Base-by-base conservation (phyloP, 2,113 vertebrate species). In the Ceyx margarethae region DNA sequence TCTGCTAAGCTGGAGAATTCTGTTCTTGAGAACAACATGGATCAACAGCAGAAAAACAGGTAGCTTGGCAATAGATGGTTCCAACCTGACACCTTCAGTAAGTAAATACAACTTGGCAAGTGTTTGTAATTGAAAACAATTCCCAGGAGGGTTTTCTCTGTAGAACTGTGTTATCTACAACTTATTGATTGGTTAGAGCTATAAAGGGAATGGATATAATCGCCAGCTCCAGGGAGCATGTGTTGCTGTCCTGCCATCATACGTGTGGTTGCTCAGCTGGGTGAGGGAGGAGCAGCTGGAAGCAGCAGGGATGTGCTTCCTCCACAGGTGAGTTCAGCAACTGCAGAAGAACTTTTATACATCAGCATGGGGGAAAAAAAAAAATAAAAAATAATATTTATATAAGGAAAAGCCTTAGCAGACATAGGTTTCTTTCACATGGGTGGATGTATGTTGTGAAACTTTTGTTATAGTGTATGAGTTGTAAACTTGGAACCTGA, bases 401-500 rank as follows among this genome's bases (percentile, higher is more conserved):
- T 37, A 37, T 37, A 37, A 35, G 3, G 11, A 20, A 31, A 53
- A 54, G 17, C 35, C 62, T 51, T 48, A 10, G 53, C 48, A 62
- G 35, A 61, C 83, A 81, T 35, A 92, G 35, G 71, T 69, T 85
- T 74, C 61, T 87, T 90, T 95, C 86, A 81, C 61, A 90, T 5
- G 61, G 42, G 29, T 87, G 65, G 29, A 74, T 57, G 69, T 87
- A 54, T 68, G 46, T 48, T 87, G 79, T 74, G 80, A 95, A 95
- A 90, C 86, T 90, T 91, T 90, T 91, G 86, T 89, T 91, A 56
- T 21, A 69, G 31, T 37, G 7, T 56, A 35, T 21, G 74, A 65
- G 84, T 81, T 77, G 78, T 87, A 87, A 90, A 74, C 90, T 90
- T 91, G 91, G 91, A 93, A 92, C 57, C 46, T 71, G 86, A 85